These are phyloP conservation scores for Brachionus plicatilis DNA, from an alignment of 1,140 invertebrate species.

Conservation along the genomic window DNA sequence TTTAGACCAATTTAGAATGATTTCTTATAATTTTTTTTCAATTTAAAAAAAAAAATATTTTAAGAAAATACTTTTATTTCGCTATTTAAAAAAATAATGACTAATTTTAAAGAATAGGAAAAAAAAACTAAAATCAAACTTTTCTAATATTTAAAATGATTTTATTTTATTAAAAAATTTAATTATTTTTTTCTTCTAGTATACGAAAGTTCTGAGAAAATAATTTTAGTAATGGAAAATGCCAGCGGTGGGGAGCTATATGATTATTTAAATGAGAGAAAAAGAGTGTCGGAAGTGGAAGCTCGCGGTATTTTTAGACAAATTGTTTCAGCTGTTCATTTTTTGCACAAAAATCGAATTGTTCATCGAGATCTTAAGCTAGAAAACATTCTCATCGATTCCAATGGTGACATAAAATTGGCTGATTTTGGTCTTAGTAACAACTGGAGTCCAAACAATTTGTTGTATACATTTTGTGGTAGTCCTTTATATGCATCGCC, in stretches of 20 bases:
- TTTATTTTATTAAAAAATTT: not conserved
- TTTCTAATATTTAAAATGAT: not conserved
- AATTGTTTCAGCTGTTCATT: constrained; percentile 92
- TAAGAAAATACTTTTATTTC: too few species aligned
- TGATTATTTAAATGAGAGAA: constrained; percentile 88
- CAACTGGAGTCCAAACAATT: constrained; percentile 74
- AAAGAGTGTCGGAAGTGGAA: constrained; percentile 82
- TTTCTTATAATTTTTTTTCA: too few species aligned
- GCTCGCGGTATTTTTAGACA: constrained; percentile 91
- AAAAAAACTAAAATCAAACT: too few species aligned
- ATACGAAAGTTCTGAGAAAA: constrained; percentile 96
- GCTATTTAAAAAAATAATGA: too few species aligned
- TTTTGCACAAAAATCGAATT: constrained; percentile 87
- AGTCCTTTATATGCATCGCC: constrained; percentile 95
- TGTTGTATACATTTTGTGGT: constrained; percentile 88
- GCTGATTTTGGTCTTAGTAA: constrained; percentile 98
- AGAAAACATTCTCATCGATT: constrained; percentile 94
- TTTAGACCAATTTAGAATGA: too few species aligned
- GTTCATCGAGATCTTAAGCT: constrained; percentile 92
- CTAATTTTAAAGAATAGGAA: too few species aligned
- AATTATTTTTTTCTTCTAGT: constrained; percentile 63
- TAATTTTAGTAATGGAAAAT: constrained; percentile 98
- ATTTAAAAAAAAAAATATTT: too few species aligned
- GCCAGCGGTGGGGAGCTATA: constrained; percentile 95
- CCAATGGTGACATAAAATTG: constrained; percentile 92